A percentile compares a stretch with the other conserved stretches of the same genome.
phyloP scores from a whole-genome alignment of 2,888 invertebrate genomes.

The Eledone cirrhosa region DNA sequence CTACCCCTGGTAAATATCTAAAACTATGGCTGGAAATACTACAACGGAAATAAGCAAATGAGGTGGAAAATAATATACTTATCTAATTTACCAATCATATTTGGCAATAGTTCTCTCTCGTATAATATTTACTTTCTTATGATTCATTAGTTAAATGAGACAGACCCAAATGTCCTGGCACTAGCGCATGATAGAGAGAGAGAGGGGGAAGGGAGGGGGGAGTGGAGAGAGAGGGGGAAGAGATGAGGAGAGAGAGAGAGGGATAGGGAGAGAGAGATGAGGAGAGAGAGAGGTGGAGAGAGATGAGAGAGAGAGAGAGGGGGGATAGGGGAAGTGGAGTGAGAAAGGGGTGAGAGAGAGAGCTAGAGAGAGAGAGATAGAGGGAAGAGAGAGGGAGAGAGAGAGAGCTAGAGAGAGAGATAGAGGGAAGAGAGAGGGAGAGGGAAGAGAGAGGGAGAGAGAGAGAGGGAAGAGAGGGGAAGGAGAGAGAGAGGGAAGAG shows the following conservation, averaged over 20 bases:
- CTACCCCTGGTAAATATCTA: no score
- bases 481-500: background rate
- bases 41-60: background rate
- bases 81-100: no score
- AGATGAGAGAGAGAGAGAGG: background rate
- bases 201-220: background rate
- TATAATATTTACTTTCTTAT: no score
- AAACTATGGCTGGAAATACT: no score
- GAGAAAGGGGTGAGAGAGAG: background rate
- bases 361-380: background rate
- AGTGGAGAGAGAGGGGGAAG: background rate
- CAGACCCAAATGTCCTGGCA: background rate
- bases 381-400: no score
- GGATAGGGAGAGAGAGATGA: background rate
- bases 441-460: background rate
- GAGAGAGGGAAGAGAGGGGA: background rate
- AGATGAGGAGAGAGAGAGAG: background rate
- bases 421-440: background rate
- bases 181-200: background rate
- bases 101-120: no score
- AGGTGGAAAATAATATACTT: background rate
- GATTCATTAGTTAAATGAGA: background rate
- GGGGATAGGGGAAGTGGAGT: background rate
- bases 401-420: constrained; percentile 6
- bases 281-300: background rate